Percentiles rank a stretch among this genome's conserved stretches.
phyloP scores from a whole-genome alignment of 2,797 vertebrate genomes.

The Eulemur coronatus region DNA sequence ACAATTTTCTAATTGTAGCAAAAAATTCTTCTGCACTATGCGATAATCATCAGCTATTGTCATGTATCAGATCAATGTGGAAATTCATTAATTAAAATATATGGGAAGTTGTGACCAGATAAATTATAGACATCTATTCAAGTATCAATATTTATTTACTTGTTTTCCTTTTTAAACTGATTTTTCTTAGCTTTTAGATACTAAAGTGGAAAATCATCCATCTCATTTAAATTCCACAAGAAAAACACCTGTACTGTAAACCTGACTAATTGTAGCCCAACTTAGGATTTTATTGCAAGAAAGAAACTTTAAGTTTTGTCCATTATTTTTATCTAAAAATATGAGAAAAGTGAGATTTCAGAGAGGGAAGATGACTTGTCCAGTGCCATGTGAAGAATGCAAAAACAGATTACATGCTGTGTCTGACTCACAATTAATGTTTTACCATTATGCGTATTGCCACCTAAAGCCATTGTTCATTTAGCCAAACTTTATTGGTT shows the following conservation, averaged over 20 bases:
- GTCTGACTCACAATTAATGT: not conserved
- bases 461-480: not conserved
- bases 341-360: not conserved
- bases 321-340: not conserved
- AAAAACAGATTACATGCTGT: not conserved
- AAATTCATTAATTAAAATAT: conserved; percentile 22
- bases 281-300: not conserved
- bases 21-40: not conserved
- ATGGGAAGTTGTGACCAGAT: not conserved
- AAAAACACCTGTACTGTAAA: not conserved
- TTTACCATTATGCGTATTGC: not conserved
- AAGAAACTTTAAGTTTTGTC: not conserved
- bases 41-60: not conserved
- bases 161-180: not conserved
- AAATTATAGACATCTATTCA: not conserved
- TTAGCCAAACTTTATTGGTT: not conserved
- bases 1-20: not conserved
- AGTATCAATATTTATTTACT: not conserved
- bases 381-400: not conserved
- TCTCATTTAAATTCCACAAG: not conserved
- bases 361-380: not conserved
- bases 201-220: not conserved
- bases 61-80: not conserved
- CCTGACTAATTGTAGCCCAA: not conserved
- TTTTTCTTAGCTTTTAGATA: not conserved